Evolutionary conservation across 1,140 invertebrate genomes (phyloP), one percentile per base, ranked within the genome.

Genomic region (Halyomorpha halys): DNA sequence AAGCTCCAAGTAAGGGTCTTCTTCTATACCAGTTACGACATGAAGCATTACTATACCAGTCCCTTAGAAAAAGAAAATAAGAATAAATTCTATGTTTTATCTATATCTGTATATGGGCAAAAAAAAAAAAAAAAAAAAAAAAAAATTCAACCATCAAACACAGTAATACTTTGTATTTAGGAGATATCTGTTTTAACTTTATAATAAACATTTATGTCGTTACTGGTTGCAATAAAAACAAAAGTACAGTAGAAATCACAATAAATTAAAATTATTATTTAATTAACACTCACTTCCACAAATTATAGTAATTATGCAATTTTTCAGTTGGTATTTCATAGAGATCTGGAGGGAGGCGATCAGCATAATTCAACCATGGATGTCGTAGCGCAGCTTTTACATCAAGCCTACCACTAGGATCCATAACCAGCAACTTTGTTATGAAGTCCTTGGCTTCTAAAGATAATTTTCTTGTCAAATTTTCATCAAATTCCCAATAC

Each of bases 371-470:
- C n/a, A 96, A 78, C 93, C 93, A 96, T 0, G 90, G 89, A 78
- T 95, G 93, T 65, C 82, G 79, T 21, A 96, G 73, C 0, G 91
- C 90, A 1, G 80, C 72, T 67, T 85, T 82, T 0, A 94, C 83
- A 73, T 91, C 86, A 78, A 95, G 79, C 59, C 93, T 81, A 39
- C 83, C 81, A 53, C 87, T 84, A 63, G 84, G 76, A 71, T 85
- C 82, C 69, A 86, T 86, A 1, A 86, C 77, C 27, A 97, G 74
- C 0, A 97, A 73, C 59, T 83, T 86, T n/a, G 80, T 79, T 59
- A 97, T 86, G 73, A 97, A 97, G 76, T 97, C 92, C 69, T 85
- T 84, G 3, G 83, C 90, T 71, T 95, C 90, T 1, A 79, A 76
- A 15, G 89, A 91, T 60, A 94, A 84, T 0, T 74, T 80, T 80